Conservation (phyloP, 2,797 vertebrate genomes). For the Lithobates sylvaticus region DNA sequence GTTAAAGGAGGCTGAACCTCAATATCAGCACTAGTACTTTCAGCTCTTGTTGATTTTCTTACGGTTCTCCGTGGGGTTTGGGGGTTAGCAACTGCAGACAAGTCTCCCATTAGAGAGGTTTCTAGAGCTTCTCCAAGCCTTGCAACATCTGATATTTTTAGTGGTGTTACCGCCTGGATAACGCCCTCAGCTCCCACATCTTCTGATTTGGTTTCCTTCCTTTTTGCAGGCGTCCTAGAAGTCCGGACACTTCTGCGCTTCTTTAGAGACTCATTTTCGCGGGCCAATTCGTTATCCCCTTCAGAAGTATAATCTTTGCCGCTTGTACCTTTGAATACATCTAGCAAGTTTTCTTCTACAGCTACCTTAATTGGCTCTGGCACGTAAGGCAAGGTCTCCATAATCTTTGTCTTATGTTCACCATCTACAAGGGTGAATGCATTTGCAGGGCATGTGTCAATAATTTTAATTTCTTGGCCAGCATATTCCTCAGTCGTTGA, state of each 20-base stretch:
- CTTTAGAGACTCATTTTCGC: constrained; percentile 66
- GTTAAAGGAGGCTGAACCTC: constrained; percentile 47
- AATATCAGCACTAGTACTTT: constrained; percentile 53
- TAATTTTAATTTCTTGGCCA: constrained; percentile 37
- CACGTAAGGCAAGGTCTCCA: constrained; percentile 74
- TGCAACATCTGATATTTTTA: constrained; percentile 65
- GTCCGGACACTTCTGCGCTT: constrained; percentile 65
- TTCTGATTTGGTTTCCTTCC: constrained; percentile 63
- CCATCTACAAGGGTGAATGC: constrained; percentile 65
- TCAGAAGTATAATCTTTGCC: constrained; percentile 75
- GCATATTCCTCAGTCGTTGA: constrained; percentile 55
- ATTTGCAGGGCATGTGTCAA: constrained; percentile 59
- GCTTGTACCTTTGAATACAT: constrained; percentile 78
- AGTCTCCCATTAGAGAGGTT: constrained; percentile 41
- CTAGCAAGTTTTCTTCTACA: constrained; percentile 77
- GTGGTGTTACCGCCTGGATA: constrained; percentile 64
- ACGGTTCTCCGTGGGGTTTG: constrained; percentile 68
- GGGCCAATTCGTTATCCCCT: constrained; percentile 67
- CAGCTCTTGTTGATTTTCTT: constrained; percentile 59
- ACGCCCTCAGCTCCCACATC: constrained; percentile 41
- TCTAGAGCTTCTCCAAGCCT: constrained; percentile 44
- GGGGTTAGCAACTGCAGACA: constrained; percentile 53
- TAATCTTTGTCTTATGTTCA: constrained; percentile 68
- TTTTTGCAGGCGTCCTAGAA: constrained; percentile 56
- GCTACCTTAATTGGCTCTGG: constrained; percentile 77